Evolutionary conservation across 2,113 vertebrate species (phyloP), one percentile per base, ranked within the genome.

Genomic region (Cephalophus harveyi): DNA sequence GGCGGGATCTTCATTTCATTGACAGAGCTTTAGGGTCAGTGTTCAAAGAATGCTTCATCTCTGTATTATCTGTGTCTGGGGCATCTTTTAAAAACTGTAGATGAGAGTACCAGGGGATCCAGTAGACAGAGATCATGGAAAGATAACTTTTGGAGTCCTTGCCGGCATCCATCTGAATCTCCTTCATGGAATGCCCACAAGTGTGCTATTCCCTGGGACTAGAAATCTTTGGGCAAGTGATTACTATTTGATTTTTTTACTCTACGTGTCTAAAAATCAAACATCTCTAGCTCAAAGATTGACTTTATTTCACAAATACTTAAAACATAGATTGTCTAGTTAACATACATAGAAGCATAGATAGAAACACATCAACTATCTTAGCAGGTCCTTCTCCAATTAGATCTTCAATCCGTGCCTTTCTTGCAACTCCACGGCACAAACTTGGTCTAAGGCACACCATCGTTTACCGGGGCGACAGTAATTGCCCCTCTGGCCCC

Each of bases 381-480:
- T 67, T 67, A 88, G 78, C 12, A 5, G 13, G 43, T 27, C 62
- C 9, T 17, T 43, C 46, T 55, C 46, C 95, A 57, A 10, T 3
- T 27, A 43, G 40, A 43, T 43, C 40, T 36, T 54, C 43, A 5
- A 11, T 55, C 59, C 13, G 0, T 13, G n/a, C 8, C 1, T 60
- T 48, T 74, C 64, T 50, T 11, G 17, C 11, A 10, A 33, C 50
- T 67, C 43, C 2, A 19, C 14, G 23, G 30, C 7, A 2, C 3
- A 14, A 3, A 6, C 48, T 14, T 27, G 8, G 15, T 76, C 46
- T 40, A 40, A 62, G n/a, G 46, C 46, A 25, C 0, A 0, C 4
- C 0, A 8, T 15, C 6, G 0, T 28, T 9, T n/a, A 14, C 79
- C 30, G 0, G 4, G 43, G 36, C 2, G 8, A n/a, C 16, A 52